Evolutionary conservation across 2,888 invertebrate species (phyloP), one percentile per base, ranked within the genome.

Genomic region (Theretra japonica): DNA sequence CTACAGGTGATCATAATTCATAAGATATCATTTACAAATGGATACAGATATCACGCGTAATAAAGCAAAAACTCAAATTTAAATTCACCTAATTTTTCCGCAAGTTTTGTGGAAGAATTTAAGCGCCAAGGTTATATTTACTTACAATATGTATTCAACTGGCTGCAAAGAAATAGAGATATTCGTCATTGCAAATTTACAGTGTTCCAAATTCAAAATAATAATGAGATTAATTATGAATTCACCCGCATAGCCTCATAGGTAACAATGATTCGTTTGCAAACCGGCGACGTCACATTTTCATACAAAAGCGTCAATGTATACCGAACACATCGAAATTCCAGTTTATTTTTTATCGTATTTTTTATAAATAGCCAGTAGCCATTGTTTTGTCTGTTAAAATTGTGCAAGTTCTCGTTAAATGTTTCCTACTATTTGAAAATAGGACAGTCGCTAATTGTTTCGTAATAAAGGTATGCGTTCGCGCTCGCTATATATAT

Each of bases 331-430:
- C 19, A 57, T 73, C 75, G 74, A 79, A 78, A 69, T 30, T 33
- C 68, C 75, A 75, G 68, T 72, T 74, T 73, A 82, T 79, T 85
- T 89, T 88, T 89, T 79, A 75, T 73, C 74, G 76, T 73, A 73
- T 72, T 73, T 59, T 82, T 86, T 90, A 90, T 87, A 87, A 88
- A 85, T 90, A 90, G 86, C 82, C 41, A 73, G 81, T 83, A 81
- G 79, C 85, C 84, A 92, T 92, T 93, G 92, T 93, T 92, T 86
- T 90, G 91, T 92, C 91, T 93, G 89, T 86, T 83, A 82, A 72
- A 82, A 86, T 92, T 91, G 87, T 89, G 92, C 89, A 92, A 92
- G 82, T 75, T 77, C 78, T 81, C 82, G 86, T 87, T 86, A 89
- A 89, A 91, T 86, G 87, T 91, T 92, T 90, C 90, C 91, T 88